Evolutionary conservation across 2,797 vertebrate species (phyloP).

Genomic region (Spatula clypeata): DNA sequence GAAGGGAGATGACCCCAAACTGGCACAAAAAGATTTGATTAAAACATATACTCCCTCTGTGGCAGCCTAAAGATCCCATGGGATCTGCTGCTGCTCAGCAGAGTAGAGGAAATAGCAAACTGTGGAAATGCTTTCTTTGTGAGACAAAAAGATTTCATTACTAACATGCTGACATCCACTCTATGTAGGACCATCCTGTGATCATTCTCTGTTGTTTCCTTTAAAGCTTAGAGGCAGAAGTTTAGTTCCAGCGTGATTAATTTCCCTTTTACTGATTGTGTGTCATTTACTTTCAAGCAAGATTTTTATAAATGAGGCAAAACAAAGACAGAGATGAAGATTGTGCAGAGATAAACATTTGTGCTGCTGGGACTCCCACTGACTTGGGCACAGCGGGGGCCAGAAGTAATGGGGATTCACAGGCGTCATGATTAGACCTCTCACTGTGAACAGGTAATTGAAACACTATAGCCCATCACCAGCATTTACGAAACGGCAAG

Average conservation of each 20-base stretch:
- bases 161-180: neutral
- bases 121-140: neutral
- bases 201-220: neutral
- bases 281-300: constrained; percentile 61
- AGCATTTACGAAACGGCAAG: constrained; percentile 13
- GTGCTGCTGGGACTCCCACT: constrained; percentile 61
- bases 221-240: neutral
- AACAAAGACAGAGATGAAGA: constrained; percentile 58
- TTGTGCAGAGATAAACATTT: constrained; percentile 30
- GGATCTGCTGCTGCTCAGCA: constrained; percentile 9
- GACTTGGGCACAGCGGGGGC: constrained; percentile 57
- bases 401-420: constrained; percentile 43
- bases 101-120: neutral
- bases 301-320: constrained; percentile 66
- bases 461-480: constrained; percentile 34
- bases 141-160: neutral
- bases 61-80: neutral
- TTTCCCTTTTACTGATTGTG: constrained; percentile 36
- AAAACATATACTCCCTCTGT: constrained; percentile 13
- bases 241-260: constrained; percentile 35
- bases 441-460: constrained; percentile 57
- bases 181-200: neutral
- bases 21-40: constrained; percentile 39
- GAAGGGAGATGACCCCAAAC: neutral
- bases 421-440: constrained; percentile 16